A percentile compares a stretch with the other conserved stretches of the same genome.
Evolutionary conservation across 2,797 vertebrate species (phyloP).

Genomic region (Calcarius lapponicus): DNA sequence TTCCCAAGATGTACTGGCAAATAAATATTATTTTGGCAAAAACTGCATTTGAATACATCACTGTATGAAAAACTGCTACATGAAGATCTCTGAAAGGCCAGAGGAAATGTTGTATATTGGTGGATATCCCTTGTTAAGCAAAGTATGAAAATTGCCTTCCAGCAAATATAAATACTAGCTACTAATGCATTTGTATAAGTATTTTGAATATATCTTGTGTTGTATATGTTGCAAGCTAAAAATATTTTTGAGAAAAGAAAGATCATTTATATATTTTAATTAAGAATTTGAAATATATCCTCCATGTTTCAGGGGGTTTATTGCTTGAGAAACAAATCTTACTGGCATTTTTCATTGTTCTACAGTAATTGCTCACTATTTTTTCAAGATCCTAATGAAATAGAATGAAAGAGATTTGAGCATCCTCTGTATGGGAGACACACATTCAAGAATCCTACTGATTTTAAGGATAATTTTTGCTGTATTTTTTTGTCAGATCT

Average conservation of each 20-base stretch:
- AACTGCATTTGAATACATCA: constrained; percentile 23
- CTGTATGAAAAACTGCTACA: constrained; percentile 18
- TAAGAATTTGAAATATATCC: constrained; percentile 10
- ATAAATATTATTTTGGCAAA: constrained; percentile 43
- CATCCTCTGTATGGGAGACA: constrained; percentile 28
- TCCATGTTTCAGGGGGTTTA: background rate
- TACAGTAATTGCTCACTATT: constrained; percentile 41
- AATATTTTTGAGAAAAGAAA: constrained; percentile 6
- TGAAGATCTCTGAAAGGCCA: background rate
- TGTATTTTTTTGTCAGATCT: constrained; percentile 5
- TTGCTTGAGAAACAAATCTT: constrained; percentile 30
- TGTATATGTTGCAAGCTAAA: background rate
- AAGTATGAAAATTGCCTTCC: constrained; percentile 53
- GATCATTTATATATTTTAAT: background rate
- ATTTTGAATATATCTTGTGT: background rate
- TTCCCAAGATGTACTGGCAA: background rate
- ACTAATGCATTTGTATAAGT: constrained; percentile 16
- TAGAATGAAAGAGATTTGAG: background rate
- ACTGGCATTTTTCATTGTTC: constrained; percentile 34
- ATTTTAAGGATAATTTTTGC: constrained; percentile 6
- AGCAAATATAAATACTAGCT: constrained; percentile 50
- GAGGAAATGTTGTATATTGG: constrained; percentile 26
- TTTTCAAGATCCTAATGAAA: constrained; percentile 30
- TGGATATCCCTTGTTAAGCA: constrained; percentile 10
- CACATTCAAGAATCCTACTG: background rate